phyloP scores from a whole-genome alignment of 2,797 vertebrate species.

The Euthynnus affinis region DNA sequence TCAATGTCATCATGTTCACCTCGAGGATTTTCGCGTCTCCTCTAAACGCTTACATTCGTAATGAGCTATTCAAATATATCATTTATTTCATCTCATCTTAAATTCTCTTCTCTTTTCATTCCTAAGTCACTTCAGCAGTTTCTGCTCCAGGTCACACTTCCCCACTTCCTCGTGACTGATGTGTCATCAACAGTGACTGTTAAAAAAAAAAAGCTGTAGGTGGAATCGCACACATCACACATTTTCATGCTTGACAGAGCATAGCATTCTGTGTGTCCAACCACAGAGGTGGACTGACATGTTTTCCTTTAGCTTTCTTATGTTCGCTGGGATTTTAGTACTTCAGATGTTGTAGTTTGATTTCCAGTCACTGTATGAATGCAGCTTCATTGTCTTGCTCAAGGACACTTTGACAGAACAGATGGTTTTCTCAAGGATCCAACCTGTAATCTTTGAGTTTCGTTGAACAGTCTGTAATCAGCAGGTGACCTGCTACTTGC shows the following conservation, averaged over 20 bases:
- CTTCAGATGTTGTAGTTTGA: neutral
- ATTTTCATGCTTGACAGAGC: neutral
- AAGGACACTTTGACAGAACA: slow-evolving; percentile 37
- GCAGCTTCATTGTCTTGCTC: neutral
- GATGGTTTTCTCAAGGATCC: slow-evolving; percentile 12
- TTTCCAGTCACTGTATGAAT: neutral
- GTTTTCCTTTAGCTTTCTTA: neutral
- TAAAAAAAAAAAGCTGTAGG: neutral
- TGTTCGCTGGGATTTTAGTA: neutral
- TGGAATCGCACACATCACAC: neutral
- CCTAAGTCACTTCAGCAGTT: neutral
- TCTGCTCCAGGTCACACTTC: neutral
- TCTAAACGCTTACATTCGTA: too few species aligned
- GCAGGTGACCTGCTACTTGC: slow-evolving; percentile 6
- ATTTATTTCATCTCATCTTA: too few species aligned
- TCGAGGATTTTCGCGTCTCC: too few species aligned
- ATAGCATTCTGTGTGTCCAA: too few species aligned
- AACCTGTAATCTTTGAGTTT: slow-evolving; percentile 27
- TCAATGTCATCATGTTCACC: too few species aligned
- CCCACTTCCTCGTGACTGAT: neutral
- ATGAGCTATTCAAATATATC: too few species aligned
- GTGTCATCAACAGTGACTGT: neutral
- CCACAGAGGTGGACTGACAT: too few species aligned
- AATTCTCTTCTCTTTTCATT: neutral
- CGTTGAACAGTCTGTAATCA: slow-evolving; percentile 18